phyloP scores from a whole-genome alignment of 2,888 invertebrate genomes.

The Dermolepida albohirtum region DNA sequence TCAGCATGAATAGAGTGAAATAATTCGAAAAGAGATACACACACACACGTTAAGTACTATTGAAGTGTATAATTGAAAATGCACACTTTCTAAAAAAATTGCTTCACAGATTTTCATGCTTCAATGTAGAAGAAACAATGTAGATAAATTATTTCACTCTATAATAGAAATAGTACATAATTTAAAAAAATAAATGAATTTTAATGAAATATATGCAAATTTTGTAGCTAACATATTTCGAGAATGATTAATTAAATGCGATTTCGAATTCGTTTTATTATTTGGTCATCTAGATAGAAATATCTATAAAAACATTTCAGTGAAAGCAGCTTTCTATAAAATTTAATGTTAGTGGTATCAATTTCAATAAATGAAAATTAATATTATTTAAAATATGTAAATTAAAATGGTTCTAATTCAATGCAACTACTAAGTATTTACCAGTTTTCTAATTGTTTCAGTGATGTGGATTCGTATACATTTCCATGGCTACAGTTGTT shows the following conservation, averaged over 20 bases:
- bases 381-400: too few relatives aligned
- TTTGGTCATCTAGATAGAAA: too few relatives aligned
- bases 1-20: background rate
- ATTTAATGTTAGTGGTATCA: too few relatives aligned
- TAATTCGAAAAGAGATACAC: slow-evolving; percentile 6
- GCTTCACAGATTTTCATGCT: slow-evolving; percentile 16
- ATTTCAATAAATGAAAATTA: too few relatives aligned
- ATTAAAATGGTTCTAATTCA: too few relatives aligned
- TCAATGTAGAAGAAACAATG: background rate
- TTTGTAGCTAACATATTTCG: too few relatives aligned
- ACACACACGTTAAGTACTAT: slow-evolving; percentile 19
- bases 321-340: too few relatives aligned
- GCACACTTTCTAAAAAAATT: slow-evolving; percentile 28
- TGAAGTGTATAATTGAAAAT: slow-evolving; percentile 18
- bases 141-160: background rate
- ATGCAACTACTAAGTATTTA: too few relatives aligned
- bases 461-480: slow-evolving; percentile 71
- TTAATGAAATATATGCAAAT: slow-evolving; percentile 12
- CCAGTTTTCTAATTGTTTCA: slow-evolving; percentile 64
- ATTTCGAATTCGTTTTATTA: too few relatives aligned
- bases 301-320: too few relatives aligned
- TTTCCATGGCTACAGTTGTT: slow-evolving; percentile 76
- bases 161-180: background rate
- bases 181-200: slow-evolving; percentile 22
- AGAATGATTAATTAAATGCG: slow-evolving; percentile 46